Percentiles rank a stretch among this genome's conserved stretches.
phyloP scores from a whole-genome alignment of 2,113 vertebrate species.

The Phaethon lepturus region DNA sequence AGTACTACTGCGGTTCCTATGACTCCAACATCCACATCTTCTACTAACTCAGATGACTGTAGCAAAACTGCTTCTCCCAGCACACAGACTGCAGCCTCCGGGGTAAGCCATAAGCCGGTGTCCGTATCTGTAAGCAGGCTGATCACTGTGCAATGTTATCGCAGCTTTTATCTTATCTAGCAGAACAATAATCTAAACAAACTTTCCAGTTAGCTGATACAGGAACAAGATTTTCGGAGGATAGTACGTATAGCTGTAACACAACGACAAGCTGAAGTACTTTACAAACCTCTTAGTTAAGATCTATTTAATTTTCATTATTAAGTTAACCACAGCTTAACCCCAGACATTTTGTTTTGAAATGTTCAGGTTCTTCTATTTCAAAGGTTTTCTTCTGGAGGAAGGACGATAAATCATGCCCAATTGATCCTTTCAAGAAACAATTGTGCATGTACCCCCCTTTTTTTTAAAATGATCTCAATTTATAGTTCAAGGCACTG shows the following conservation, averaged over 20 bases:
- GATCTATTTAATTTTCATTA: conserved; percentile 67
- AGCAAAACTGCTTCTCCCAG: conserved; percentile 91
- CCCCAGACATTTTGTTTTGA: conserved; percentile 1
- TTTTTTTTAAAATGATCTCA: background rate
- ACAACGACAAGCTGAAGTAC: conserved; percentile 69
- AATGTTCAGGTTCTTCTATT: conserved; percentile 25
- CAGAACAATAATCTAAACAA: conserved; percentile 80
- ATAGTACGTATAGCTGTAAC: conserved; percentile 75
- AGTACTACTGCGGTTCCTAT: conserved; percentile 90
- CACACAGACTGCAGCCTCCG: conserved; percentile 84
- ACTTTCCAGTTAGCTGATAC: conserved; percentile 76
- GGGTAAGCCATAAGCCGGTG: conserved; percentile 78
- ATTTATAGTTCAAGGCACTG: background rate
- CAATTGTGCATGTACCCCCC: background rate
- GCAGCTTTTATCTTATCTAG: conserved; percentile 81
- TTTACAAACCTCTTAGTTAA: conserved; percentile 77
- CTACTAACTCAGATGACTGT: conserved; percentile 94
- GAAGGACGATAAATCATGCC: background rate
- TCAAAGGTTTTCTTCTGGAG: background rate
- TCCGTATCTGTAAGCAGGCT: background rate
- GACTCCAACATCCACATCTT: conserved; percentile 97
- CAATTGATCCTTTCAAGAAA: background rate
- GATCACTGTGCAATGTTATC: conserved; percentile 68
- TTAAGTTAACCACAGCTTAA: conserved; percentile 40
- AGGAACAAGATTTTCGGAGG: conserved; percentile 72